A percentile compares a stretch with the other conserved stretches of the same genome.
Evolutionary conservation across 1,140 invertebrate species (phyloP).

Genomic region (Spodoptera litura): DNA sequence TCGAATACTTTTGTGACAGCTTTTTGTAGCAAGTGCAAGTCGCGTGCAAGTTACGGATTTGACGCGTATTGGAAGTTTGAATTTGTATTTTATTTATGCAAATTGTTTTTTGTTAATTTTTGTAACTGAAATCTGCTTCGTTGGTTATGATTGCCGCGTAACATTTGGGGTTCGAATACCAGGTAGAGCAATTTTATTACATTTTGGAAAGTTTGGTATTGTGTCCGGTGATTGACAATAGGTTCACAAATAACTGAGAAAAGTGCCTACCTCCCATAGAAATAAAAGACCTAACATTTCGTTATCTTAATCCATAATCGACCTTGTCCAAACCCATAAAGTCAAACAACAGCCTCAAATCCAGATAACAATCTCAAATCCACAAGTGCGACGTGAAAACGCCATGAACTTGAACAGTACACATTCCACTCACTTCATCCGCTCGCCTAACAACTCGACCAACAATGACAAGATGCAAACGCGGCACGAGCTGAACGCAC

Average conservation of each 20-base stretch:
- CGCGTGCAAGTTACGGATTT: not conserved
- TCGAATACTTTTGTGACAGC: slow-evolving; percentile 52
- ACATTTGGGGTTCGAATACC: too few relatives aligned
- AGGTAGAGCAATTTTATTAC: too few relatives aligned
- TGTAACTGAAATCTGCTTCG: not conserved
- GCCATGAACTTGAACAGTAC: not conserved
- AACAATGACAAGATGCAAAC: slow-evolving; percentile 59
- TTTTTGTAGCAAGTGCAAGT: slow-evolving; percentile 29
- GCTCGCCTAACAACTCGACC: slow-evolving; percentile 33
- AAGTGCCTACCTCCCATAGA: too few relatives aligned
- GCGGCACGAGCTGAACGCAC: slow-evolving; percentile 56
- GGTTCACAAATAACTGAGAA: too few relatives aligned
- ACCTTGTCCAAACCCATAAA: not conserved
- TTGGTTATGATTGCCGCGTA: too few relatives aligned
- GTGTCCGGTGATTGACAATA: too few relatives aligned
- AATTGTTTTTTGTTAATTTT: not conserved
- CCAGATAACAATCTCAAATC: not conserved
- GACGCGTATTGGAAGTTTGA: not conserved
- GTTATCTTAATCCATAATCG: too few relatives aligned
- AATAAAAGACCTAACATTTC: too few relatives aligned
- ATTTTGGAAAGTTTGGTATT: too few relatives aligned
- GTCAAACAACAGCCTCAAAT: not conserved
- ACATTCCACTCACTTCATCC: slow-evolving; percentile 25
- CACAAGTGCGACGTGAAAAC: not conserved
- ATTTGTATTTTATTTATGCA: not conserved